phyloP scores from a whole-genome alignment of 2,113 vertebrate species.

The Sturnus vulgaris region DNA sequence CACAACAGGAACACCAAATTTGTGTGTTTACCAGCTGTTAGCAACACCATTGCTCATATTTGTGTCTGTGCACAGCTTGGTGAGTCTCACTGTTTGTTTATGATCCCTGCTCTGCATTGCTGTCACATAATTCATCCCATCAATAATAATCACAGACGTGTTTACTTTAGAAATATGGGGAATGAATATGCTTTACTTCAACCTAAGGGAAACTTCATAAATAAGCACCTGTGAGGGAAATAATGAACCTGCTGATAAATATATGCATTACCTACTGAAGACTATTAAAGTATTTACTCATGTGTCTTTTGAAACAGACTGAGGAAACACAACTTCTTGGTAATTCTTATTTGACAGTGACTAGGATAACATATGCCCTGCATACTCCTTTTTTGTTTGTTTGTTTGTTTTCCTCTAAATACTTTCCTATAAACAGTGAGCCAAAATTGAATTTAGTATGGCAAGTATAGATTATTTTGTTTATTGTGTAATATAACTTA shows the following conservation, averaged over 20 bases:
- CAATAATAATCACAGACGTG: not conserved
- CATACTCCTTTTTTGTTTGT: not conserved
- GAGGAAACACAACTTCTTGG: not conserved
- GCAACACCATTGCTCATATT: not conserved
- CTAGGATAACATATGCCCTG: not conserved
- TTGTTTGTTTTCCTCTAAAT: not conserved
- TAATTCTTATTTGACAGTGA: not conserved
- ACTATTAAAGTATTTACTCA: not conserved
- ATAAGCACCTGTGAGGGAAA: constrained; percentile 23
- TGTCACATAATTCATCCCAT: constrained; percentile 28
- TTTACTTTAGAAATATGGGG: constrained; percentile 9
- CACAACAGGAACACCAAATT: not conserved
- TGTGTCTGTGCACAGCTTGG: not conserved
- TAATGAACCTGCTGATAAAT: not conserved
- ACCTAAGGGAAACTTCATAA: not conserved
- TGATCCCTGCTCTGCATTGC: not conserved
- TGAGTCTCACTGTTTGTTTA: not conserved
- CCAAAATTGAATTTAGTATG: not conserved
- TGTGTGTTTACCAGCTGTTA: not conserved
- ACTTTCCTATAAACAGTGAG: not conserved
- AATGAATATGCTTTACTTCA: not conserved
- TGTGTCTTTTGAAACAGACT: not conserved
- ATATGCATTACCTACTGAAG: not conserved
- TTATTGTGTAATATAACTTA: not conserved
- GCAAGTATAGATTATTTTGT: not conserved